Conservation (phyloP, 2,797 vertebrate species). For the Cyprinodon diabolis region DNA sequence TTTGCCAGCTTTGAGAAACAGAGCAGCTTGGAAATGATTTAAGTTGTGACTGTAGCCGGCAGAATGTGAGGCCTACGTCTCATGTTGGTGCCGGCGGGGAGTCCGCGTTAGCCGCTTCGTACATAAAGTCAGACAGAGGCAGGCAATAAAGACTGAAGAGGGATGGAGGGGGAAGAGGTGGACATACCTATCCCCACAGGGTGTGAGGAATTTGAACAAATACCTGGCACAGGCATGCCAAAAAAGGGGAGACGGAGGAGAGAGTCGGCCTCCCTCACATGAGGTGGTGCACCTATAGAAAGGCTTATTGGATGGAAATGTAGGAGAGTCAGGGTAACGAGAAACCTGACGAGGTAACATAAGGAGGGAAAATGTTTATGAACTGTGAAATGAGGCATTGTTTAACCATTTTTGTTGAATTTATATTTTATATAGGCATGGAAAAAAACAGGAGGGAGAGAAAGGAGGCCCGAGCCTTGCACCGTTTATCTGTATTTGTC, state of each 20-base stretch:
- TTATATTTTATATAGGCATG: conserved; percentile 22
- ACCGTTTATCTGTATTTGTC: conserved; percentile 62
- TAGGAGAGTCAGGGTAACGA: conserved; percentile 14
- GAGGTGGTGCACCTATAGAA: conserved; percentile 53
- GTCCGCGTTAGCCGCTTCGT: conserved; percentile 58
- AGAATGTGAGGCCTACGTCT: conserved; percentile 51
- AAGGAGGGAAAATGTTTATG: conserved; percentile 4
- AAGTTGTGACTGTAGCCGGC: conserved; percentile 55
- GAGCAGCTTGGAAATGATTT: conserved; percentile 68
- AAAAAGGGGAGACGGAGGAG: conserved; percentile 70
- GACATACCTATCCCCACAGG: conserved; percentile 84
- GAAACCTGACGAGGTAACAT: conserved; percentile 26
- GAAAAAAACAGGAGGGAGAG: conserved; percentile 4
- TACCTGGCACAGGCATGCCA: conserved; percentile 85
- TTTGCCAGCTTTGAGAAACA: conserved; percentile 65
- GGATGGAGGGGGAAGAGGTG: conserved; percentile 55
- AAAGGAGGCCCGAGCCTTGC: conserved; percentile 12
- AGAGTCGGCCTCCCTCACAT: conserved; percentile 33
- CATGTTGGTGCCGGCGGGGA: conserved; percentile 45
- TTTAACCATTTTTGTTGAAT: conserved; percentile 26
- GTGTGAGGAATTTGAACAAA: conserved; percentile 89
- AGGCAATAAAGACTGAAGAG: conserved; percentile 77
- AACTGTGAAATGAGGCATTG: conserved; percentile 23
- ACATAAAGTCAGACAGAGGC: conserved; percentile 81
- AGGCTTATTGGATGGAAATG: conserved; percentile 28